A percentile compares a stretch with the other conserved stretches of the same genome.
Evolutionary conservation across 2,888 invertebrate species (phyloP).

Genomic region (Erannis defoliaria): DNA sequence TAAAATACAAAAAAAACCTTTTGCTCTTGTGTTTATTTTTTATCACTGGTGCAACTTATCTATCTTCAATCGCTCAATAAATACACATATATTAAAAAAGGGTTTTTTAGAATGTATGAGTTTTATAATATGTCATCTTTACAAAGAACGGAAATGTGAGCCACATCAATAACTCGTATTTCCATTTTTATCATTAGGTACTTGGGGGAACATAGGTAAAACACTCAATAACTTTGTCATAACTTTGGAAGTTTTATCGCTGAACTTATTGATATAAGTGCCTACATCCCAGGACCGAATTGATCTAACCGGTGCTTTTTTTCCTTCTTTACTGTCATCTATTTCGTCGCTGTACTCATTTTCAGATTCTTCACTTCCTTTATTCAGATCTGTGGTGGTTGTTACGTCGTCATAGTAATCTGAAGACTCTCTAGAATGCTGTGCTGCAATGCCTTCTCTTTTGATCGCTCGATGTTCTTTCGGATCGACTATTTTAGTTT

Average conservation of each 20-base stretch:
- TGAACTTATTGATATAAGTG: constrained; percentile 52
- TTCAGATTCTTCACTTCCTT: constrained; percentile 44
- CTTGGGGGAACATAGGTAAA: constrained; percentile 67
- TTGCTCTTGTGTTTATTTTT: constrained; percentile 7
- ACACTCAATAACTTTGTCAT: constrained; percentile 57
- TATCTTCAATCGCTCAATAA: background rate
- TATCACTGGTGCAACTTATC: background rate
- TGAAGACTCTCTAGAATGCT: constrained; percentile 47
- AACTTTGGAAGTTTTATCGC: constrained; percentile 51
- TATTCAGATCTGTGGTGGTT: constrained; percentile 48
- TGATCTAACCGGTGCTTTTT: constrained; percentile 48
- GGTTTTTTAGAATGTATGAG: background rate
- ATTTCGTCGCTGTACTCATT: constrained; percentile 58
- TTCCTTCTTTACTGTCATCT: constrained; percentile 59
- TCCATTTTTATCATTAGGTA: constrained; percentile 31
- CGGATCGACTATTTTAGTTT: constrained; percentile 46
- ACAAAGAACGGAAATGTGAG: background rate
- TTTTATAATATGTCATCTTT: background rate
- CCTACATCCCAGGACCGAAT: constrained; percentile 59
- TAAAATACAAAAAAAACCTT: constrained; percentile 1
- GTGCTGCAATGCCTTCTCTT: constrained; percentile 46
- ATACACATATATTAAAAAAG: too few relatives aligned
- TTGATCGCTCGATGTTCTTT: constrained; percentile 38
- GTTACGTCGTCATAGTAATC: constrained; percentile 64
- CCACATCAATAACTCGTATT: constrained; percentile 2